Evolutionary conservation across 2,888 invertebrate genomes (phyloP), one percentile per base, ranked within the genome.

Genomic region (Pimpla rufipes): DNA sequence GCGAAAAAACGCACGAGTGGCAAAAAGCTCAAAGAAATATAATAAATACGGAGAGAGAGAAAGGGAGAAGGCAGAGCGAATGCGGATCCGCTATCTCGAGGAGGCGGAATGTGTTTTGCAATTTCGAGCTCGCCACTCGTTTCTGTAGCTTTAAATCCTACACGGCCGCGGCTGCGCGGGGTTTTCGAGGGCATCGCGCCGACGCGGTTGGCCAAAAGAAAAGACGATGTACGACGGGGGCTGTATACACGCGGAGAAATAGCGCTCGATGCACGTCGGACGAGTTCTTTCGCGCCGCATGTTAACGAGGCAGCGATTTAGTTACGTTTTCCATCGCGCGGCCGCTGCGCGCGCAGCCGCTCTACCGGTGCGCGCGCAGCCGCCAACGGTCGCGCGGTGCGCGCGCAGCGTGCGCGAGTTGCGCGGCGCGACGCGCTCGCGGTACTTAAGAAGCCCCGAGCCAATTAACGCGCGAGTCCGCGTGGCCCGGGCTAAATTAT

Each of bases 381-480:
- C 55, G 55, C 64, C 57, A 57, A 75, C 52, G 62, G 70, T 62
- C 37, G 35, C n/a, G 1, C 18, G 55, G 57, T 23, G 45, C 21
- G 21, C n/a, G 62, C 42, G 40, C 35, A 52, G 57, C 18, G 23
- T 18, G 79, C 75, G 68, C 52, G 78, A 68, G 50, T 73, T 59
- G 73, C 57, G 57, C 29, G 57, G 37, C 59, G 50, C 37, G 74
- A 42, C 66, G 42, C 42, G 47, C 45, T 77, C 66, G 67, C 62
- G 78, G 64, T 83, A 79, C 81, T 85, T 81, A 79, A 85, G 81
- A 81, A 79, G 68, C 79, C 79, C 62, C 76, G 81, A 76, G 85
- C 85, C 85, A 85, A 85, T 85, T 85, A 85, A 85, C 84, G 81
- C 84, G 70, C 70, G 52, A 59, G 70, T 75, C 74, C 79, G 68